These are phyloP conservation scores for Thereva nobilitata DNA, from an alignment of 2,888 invertebrate species.

Conservation along the genomic window DNA sequence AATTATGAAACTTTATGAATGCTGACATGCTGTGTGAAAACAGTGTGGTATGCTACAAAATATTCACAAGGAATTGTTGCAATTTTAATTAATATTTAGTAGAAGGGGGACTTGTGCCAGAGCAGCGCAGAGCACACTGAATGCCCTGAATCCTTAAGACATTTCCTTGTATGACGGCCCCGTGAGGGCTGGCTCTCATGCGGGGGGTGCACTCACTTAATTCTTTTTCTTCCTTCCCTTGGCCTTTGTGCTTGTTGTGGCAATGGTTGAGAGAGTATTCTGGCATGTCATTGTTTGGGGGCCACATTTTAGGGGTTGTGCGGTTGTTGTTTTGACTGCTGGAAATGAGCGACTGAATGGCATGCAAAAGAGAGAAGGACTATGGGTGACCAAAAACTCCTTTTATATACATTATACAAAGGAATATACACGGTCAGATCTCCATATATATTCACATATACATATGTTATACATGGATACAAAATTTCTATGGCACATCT, in stretches of 20 bases:
- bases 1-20: conserved; percentile 15
- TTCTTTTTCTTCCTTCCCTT: not conserved
- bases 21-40: conserved; percentile 3
- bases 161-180: not conserved
- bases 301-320: not conserved
- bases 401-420: no score
- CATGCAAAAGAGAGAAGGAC: not conserved
- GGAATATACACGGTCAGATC: no score
- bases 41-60: conserved; percentile 6
- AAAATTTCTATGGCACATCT: no score
- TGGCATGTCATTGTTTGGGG: no score
- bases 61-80: conserved; percentile 22
- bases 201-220: conserved; percentile 10
- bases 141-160: not conserved
- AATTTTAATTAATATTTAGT: conserved; percentile 36
- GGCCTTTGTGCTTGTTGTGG: not conserved
- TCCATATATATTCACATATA: no score
- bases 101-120: conserved; percentile 1
- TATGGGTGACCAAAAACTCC: not conserved
- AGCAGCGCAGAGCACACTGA: not conserved
- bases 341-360: not conserved
- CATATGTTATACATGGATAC: no score
- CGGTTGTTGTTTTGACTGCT: conserved; percentile 18
- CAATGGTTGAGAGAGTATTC: no score
- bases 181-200: not conserved